Conservation (phyloP, 2,888 invertebrate species). For the Synergus laeviventris region DNA sequence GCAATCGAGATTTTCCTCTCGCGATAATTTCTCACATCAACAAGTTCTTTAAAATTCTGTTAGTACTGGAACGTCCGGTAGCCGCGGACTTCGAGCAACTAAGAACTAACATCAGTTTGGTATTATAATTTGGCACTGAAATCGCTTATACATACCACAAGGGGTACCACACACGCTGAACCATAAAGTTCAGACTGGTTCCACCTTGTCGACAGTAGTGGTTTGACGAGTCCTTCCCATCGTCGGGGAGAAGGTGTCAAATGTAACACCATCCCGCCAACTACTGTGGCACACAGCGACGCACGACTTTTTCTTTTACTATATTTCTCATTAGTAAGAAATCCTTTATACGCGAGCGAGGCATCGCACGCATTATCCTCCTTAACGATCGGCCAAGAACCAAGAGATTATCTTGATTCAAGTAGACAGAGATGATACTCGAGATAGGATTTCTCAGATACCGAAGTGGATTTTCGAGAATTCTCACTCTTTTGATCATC, state of each 20-base stretch:
- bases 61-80: constrained; percentile 26
- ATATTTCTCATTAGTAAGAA: constrained; percentile 40
- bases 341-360: constrained; percentile 36
- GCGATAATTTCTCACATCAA: constrained; percentile 21
- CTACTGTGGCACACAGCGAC: constrained; percentile 69
- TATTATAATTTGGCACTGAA: constrained; percentile 42
- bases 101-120: constrained; percentile 43
- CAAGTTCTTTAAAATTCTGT: constrained; percentile 22
- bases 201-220: constrained; percentile 55
- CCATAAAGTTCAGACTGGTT: constrained; percentile 52
- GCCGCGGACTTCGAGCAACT: constrained; percentile 13
- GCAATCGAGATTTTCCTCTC: not conserved
- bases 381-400: constrained; percentile 37
- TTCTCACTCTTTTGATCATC: constrained; percentile 16
- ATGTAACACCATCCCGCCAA: constrained; percentile 71
- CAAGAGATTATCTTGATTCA: constrained; percentile 33
- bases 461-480: constrained; percentile 20
- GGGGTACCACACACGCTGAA: constrained; percentile 40
- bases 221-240: constrained; percentile 63
- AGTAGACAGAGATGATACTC: constrained; percentile 30
- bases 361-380: constrained; percentile 32
- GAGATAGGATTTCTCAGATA: constrained; percentile 24
- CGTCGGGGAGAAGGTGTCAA: constrained; percentile 67
- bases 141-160: constrained; percentile 29
- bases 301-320: constrained; percentile 54